A percentile compares a stretch with the other conserved stretches of the same genome.
phyloP scores from a whole-genome alignment of 2,888 invertebrate species.

The Leptopterna dolabrata region DNA sequence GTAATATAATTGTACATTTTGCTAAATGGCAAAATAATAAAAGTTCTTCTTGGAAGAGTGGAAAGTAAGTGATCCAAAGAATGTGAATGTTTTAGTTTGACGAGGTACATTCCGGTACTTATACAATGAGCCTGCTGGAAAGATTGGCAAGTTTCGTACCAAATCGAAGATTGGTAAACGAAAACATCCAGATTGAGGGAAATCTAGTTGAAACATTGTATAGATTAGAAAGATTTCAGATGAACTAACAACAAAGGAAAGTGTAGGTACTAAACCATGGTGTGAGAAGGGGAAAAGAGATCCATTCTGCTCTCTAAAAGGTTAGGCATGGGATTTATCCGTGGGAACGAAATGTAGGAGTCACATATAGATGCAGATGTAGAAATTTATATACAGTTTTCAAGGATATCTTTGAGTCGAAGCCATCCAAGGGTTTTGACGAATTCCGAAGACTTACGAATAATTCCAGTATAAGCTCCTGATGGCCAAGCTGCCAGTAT shows the following conservation, averaged over 20 bases:
- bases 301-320: background rate
- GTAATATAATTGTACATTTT: background rate
- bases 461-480: too few species aligned
- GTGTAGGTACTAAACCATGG: background rate
- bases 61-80: background rate
- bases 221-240: background rate
- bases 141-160: background rate
- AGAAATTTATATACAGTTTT: background rate
- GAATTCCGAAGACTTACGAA: background rate
- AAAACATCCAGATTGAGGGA: background rate
- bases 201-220: background rate
- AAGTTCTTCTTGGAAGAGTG: background rate
- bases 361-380: too few species aligned
- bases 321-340: background rate
- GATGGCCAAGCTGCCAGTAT: too few species aligned
- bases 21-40: background rate
- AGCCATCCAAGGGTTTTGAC: background rate
- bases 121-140: background rate
- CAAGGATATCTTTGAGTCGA: background rate
- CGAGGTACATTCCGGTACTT: too few species aligned
- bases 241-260: background rate
- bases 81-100: background rate
- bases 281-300: background rate
- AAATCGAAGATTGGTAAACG: background rate
- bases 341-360: background rate